These are phyloP conservation scores for Rousettus madagascariensis DNA, from an alignment of 2,797 vertebrate genomes.

Conservation along the genomic window DNA sequence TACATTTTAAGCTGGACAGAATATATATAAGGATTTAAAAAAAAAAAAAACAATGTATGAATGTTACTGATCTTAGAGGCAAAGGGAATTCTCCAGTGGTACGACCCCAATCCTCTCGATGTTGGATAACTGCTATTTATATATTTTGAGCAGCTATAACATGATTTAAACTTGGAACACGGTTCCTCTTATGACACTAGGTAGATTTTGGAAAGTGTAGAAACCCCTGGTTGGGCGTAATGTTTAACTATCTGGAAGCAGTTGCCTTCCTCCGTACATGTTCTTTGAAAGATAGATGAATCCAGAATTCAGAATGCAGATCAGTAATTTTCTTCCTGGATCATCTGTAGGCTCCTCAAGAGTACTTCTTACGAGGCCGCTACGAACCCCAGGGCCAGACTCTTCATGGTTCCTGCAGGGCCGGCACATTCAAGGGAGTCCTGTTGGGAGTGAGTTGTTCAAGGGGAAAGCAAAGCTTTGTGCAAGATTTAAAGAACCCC, in stretches of 20 bases:
- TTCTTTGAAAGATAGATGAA: conserved; percentile 61
- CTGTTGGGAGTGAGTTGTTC: conserved; percentile 38
- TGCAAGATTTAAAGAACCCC: conserved; percentile 44
- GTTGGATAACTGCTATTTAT: neutral
- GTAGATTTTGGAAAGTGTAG: conserved; percentile 18
- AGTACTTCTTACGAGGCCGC: neutral
- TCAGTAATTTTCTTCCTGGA: conserved; percentile 49
- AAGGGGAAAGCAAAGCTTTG: conserved; percentile 44
- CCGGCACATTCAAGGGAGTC: conserved; percentile 28
- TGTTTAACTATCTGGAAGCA: conserved; percentile 6
- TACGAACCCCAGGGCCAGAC: neutral
- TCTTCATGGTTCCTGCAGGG: neutral
- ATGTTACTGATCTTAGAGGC: neutral
- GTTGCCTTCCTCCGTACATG: neutral
- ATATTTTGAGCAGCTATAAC: neutral
- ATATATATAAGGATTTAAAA: neutral
- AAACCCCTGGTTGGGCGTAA: neutral
- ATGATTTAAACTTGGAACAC: neutral
- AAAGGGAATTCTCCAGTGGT: neutral
- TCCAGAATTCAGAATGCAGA: conserved; percentile 56
- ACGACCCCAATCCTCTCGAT: neutral
- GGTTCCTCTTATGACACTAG: neutral
- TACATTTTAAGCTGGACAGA: neutral
- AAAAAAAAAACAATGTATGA: neutral
- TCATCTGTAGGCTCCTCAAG: conserved; percentile 29